Evolutionary conservation across 2,888 invertebrate species (phyloP).

Genomic region (Dyspetes luteomarginatus): DNA sequence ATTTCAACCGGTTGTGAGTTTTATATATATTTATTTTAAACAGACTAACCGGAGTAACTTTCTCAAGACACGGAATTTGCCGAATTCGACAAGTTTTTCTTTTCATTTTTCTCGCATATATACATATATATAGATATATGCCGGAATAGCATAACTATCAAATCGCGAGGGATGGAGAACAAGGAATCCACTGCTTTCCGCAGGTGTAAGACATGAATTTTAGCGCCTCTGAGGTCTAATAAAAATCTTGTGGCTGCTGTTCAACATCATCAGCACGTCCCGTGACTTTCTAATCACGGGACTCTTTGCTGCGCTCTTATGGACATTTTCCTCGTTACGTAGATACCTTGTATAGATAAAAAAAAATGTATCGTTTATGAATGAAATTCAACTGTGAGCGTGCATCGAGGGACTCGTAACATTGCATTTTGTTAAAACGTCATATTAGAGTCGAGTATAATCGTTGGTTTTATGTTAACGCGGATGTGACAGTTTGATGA

Average conservation of each 20-base stretch:
- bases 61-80: constrained; percentile 1
- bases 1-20: constrained; percentile 1
- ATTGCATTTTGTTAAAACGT: constrained; percentile 28
- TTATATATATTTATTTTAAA: neutral
- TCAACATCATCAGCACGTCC: neutral
- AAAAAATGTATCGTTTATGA: constrained; percentile 55
- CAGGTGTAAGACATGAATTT: constrained; percentile 54
- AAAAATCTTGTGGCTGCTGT: neutral
- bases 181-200: constrained; percentile 16
- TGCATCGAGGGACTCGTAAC: constrained; percentile 30
- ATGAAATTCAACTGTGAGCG: constrained; percentile 32
- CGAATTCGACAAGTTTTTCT: constrained; percentile 29
- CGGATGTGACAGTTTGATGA: too few species aligned
- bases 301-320: constrained; percentile 17
- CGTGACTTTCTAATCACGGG: constrained; percentile 61
- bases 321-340: constrained; percentile 33
- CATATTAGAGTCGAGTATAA: too few species aligned
- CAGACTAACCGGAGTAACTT: neutral
- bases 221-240: constrained; percentile 56
- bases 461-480: too few species aligned
- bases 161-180: neutral
- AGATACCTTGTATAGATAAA: constrained; percentile 39
- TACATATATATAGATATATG: neutral
- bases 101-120: neutral
- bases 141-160: neutral